These are phyloP conservation scores for Habropoda laboriosa DNA, from an alignment of 1,140 invertebrate species.

Conservation along the genomic window DNA sequence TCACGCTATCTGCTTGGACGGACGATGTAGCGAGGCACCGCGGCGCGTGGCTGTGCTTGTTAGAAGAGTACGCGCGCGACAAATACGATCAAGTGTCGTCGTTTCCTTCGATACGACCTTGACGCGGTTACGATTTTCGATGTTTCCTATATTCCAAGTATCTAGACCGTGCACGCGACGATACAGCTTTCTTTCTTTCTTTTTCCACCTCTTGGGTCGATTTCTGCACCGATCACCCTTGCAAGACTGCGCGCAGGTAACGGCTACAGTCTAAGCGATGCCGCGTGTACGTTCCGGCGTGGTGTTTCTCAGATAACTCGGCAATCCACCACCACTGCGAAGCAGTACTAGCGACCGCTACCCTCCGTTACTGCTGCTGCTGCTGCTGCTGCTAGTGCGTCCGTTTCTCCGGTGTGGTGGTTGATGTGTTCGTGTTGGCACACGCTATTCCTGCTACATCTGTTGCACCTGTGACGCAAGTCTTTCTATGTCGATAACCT, in stretches of 20 bases:
- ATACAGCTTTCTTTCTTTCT: background rate
- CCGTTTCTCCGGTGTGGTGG: background rate
- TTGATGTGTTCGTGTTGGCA: background rate
- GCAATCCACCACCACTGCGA: constrained; percentile 20
- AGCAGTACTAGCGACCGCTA: constrained; percentile 4
- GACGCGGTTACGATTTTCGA: background rate
- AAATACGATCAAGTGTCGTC: background rate
- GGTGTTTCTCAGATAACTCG: background rate
- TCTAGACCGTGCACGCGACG: background rate
- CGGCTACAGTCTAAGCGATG: constrained; percentile 35
- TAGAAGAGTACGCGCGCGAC: too few relatives aligned
- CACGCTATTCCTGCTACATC: background rate
- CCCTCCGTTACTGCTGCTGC: constrained; percentile 5
- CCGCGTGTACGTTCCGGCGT: constrained; percentile 11
- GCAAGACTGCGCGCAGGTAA: constrained; percentile 23
- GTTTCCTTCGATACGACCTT: background rate
- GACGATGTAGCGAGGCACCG: too few relatives aligned
- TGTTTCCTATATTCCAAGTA: background rate
- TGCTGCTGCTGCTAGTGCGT: background rate
- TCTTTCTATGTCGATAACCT: too few relatives aligned
- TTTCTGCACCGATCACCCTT: constrained; percentile 34
- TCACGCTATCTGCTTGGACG: too few relatives aligned
- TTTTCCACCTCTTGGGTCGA: background rate
- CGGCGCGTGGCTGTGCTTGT: too few relatives aligned
- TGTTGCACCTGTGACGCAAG: background rate